These are phyloP conservation scores for Lycocerus yunnanus DNA, from an alignment of 2,888 invertebrate genomes.

Conservation along the genomic window DNA sequence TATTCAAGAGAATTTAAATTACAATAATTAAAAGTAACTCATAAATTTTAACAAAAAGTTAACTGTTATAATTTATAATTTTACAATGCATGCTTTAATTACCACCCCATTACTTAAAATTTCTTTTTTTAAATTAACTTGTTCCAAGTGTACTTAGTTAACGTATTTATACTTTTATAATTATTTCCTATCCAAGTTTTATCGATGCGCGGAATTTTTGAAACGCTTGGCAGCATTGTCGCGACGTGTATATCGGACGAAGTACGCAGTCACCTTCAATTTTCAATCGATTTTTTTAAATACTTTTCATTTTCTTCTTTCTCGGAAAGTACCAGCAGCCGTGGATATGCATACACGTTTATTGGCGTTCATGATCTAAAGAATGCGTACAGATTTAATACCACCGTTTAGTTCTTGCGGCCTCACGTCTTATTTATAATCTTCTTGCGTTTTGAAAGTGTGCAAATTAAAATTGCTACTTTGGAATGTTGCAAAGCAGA, in stretches of 20 bases:
- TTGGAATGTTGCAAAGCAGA: constrained; percentile 21
- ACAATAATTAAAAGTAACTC: background rate
- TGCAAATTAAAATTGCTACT: constrained; percentile 15
- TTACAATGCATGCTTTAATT: too few relatives aligned
- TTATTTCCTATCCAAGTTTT: background rate
- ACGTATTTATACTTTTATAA: background rate
- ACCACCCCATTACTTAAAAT: too few relatives aligned
- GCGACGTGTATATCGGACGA: background rate
- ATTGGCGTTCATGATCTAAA: background rate
- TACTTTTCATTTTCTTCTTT: background rate
- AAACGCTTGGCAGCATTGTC: background rate
- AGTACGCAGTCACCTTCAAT: background rate
- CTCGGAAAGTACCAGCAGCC: background rate
- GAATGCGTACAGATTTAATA: background rate
- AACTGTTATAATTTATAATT: too few relatives aligned
- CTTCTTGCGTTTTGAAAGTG: constrained; percentile 4
- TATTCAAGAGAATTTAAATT: background rate
- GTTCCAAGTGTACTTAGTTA: background rate
- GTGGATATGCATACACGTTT: background rate
- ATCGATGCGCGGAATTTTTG: background rate
- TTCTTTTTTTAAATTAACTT: too few relatives aligned
- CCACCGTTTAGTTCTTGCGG: background rate
- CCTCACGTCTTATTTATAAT: background rate
- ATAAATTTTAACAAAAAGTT: too few relatives aligned
- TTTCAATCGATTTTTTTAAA: background rate